Percentiles rank a stretch among this genome's conserved stretches.
Conservation (phyloP, 2,888 invertebrate species). For the Allophyes oxyacanthae region DNA sequence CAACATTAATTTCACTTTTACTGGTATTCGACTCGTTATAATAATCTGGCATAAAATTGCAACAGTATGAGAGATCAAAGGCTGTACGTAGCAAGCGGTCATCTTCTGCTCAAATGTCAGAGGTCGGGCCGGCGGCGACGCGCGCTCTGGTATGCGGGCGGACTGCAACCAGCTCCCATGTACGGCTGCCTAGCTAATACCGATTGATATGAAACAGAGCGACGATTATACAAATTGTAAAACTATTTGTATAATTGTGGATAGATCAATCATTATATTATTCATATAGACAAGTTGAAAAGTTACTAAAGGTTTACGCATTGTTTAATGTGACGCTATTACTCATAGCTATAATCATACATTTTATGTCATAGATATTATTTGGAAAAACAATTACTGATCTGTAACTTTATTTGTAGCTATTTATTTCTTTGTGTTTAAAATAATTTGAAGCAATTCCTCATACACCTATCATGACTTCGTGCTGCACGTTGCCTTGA, state of each 20-base stretch:
- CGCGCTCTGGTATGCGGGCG: constrained; percentile 72
- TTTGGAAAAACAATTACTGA: background rate
- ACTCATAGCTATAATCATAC: constrained; percentile 3
- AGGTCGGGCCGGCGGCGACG: constrained; percentile 67
- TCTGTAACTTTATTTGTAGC: background rate
- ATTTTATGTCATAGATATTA: background rate
- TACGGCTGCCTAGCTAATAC: constrained; percentile 60
- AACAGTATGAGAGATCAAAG: constrained; percentile 81
- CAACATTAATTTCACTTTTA: constrained; percentile 76
- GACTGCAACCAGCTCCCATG: constrained; percentile 59
- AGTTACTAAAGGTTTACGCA: background rate
- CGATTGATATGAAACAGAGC: constrained; percentile 58
- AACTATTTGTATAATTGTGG: constrained; percentile 19
- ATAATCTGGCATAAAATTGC: constrained; percentile 82
- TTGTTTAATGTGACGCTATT: constrained; percentile 17
- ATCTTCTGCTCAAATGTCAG: constrained; percentile 81
- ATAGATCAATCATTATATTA: constrained; percentile 7
- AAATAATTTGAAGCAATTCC: constrained; percentile 28
- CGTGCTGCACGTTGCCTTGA: constrained; percentile 50
- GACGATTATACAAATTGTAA: constrained; percentile 44
- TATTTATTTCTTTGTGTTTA: constrained; percentile 29
- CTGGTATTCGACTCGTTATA: constrained; percentile 67
- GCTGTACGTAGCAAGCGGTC: constrained; percentile 77
- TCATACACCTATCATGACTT: constrained; percentile 35
- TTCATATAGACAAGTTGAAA: constrained; percentile 6